Evolutionary conservation across 1,140 invertebrate species (phyloP), one percentile per base, ranked within the genome.

Genomic region (Drosophila bocqueti): DNA sequence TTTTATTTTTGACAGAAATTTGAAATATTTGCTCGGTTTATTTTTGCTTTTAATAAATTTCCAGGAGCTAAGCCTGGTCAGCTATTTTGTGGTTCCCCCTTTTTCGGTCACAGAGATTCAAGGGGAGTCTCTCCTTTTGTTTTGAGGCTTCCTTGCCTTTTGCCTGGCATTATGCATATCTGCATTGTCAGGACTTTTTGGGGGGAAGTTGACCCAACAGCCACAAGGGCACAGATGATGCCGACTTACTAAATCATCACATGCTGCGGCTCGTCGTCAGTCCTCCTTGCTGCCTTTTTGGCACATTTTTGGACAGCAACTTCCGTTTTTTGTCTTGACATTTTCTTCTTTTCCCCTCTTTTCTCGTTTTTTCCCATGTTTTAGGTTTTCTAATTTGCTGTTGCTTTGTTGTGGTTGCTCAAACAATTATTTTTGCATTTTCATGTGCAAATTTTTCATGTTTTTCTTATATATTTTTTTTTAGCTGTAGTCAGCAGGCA

Each of bases 371-470:
- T 77, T 31, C 29, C 11, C 34, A 24, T 46, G 31, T n/a, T 45
- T 62, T 60, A 34, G 49, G 54, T 43, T 81, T 42, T 78, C 43
- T 83, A 84, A 84, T 84, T 84, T 84, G 47, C 43, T 50, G 31
- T 68, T 43, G 46, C 77, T 84, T 80, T 84, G 81, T 64, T 81
- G 79, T 76, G 81, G 81, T 77, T 72, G 55, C 66, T 80, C 60
- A 64, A 83, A 64, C 81, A 80, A 84, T 84, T 84, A 84, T 84
- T 84, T 77, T 63, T 69, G 73, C 81, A 84, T 83, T 83, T 71
- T 76, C 57, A 68, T 64, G 68, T 66, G 60, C 61, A 76, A 62
- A 38, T 54, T 72, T 67, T 34, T 4, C 16, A n/a, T 18, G 11
- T 54, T 79, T 52, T 34, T 31, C 31, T 52, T 26, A 6, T 26